Conservation (phyloP, 64 coral and sea anemone species). For the Porites australiensis region DNA sequence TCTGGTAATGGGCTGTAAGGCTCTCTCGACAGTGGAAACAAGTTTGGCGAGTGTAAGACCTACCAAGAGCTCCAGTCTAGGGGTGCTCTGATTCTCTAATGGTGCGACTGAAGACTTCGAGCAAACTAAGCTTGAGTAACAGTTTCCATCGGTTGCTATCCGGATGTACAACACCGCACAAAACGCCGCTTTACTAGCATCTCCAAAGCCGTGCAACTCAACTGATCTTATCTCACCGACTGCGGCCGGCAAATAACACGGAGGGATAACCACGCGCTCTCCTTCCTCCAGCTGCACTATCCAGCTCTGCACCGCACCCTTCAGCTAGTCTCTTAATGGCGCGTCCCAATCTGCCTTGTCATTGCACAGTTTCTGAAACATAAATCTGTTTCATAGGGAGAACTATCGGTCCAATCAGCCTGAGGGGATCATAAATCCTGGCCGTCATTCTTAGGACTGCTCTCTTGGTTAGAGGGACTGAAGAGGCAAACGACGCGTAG, state of each 20-base stretch:
- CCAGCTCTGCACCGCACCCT: neutral
- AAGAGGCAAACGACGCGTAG: neutral
- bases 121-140: too few relatives aligned
- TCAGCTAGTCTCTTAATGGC: neutral
- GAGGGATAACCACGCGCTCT: neutral
- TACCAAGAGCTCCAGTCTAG: too few relatives aligned
- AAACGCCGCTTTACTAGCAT: neutral
- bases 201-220: constrained; percentile 13
- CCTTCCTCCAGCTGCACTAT: neutral
- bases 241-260: neutral
- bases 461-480: neutral
- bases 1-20: too few relatives aligned
- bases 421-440: neutral
- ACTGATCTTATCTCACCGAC: neutral
- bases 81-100: too few relatives aligned
- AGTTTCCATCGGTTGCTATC: neutral
- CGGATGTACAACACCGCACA: neutral
- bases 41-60: too few relatives aligned
- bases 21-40: too few relatives aligned
- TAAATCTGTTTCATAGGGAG: neutral
- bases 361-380: neutral
- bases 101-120: too few relatives aligned
- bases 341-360: neutral
- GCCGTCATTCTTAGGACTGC: neutral
- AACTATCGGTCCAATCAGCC: constrained; percentile 4